A percentile compares a stretch with the other conserved stretches of the same genome.
phyloP scores from a whole-genome alignment of 2,888 invertebrate species.

The Brachycybe producta region DNA sequence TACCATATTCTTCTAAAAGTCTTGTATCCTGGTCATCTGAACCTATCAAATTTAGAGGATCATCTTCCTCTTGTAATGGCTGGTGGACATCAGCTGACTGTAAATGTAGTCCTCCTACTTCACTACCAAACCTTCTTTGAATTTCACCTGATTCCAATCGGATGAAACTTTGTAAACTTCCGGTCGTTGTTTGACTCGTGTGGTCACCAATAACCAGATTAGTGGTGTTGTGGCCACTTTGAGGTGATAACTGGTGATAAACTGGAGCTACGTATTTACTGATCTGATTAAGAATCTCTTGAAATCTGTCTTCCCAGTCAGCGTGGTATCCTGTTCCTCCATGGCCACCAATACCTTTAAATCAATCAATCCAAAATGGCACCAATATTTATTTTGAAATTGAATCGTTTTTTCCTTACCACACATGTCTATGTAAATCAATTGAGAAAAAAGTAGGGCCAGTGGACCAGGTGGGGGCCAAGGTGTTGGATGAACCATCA shows the following conservation, averaged over 20 bases:
- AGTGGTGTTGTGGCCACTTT: neutral
- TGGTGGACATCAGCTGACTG: neutral
- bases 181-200: too few relatives aligned
- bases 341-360: slow-evolving; percentile 26
- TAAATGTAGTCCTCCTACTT: neutral
- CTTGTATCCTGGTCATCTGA: too few relatives aligned
- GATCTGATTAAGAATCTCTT: slow-evolving; percentile 22
- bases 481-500: slow-evolving; percentile 33
- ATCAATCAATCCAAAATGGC: neutral
- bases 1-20: too few relatives aligned
- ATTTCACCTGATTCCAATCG: neutral
- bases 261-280: slow-evolving; percentile 12
- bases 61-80: too few relatives aligned
- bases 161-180: neutral
- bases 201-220: too few relatives aligned
- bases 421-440: slow-evolving; percentile 36
- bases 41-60: too few relatives aligned
- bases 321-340: slow-evolving; percentile 25
- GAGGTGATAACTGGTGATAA: neutral
- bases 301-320: slow-evolving; percentile 25
- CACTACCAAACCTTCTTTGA: neutral
- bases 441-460: slow-evolving; percentile 35
- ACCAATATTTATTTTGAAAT: neutral
- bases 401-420: slow-evolving; percentile 27
- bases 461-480: slow-evolving; percentile 40